Evolutionary conservation across 1,140 invertebrate genomes (phyloP), one percentile per base, ranked within the genome.

Genomic region (Bactericera cockerelli): DNA sequence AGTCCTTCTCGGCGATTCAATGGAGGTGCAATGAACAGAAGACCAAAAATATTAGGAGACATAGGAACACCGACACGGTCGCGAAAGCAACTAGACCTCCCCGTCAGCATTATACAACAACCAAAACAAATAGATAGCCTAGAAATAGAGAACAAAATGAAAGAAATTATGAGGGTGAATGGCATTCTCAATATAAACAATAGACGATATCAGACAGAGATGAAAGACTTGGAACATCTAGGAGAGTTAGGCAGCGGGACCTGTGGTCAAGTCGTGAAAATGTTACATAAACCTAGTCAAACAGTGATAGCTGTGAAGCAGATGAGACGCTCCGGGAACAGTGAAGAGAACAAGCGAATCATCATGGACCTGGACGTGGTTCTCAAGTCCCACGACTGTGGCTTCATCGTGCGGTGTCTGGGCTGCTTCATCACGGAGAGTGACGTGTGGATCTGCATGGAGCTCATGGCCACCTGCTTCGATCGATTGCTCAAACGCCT

Each of bases 341-440:
- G 82, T 14, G 94, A 98, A 71, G 95, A 98, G 73, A 96, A 94
- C 61, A 98, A 98, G 73, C 80, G 94, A 64, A 97, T 99, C 58
- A 87, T 96, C 54, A 98, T 97, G 92, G 96, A 99, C 75, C 77
- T 99, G 63, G 93, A 98, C 71, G 94, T 99, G 28, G 92, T 98
- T 28, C 79, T 96, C 11, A 91, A 96, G 65, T 96, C 91, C 49
- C 88, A 96, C 65, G 93, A 95, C 70, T 98, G 94, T 77, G 89
- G 86, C 19, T 95, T 90, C 72, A 99, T 99, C 66, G 95, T 98
- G 58, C 84, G 93, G 70, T 99, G 93, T 73, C 79, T 94, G 65
- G 96, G 95, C 24, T 97, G 89, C 73, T 96, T 98, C 72, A 93
- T 98, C 26, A 96, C 91, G 1, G 88, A 93, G 68, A 81, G 85